Conservation (phyloP, 64 coral and sea anemone species). For the Montipora cactus region DNA sequence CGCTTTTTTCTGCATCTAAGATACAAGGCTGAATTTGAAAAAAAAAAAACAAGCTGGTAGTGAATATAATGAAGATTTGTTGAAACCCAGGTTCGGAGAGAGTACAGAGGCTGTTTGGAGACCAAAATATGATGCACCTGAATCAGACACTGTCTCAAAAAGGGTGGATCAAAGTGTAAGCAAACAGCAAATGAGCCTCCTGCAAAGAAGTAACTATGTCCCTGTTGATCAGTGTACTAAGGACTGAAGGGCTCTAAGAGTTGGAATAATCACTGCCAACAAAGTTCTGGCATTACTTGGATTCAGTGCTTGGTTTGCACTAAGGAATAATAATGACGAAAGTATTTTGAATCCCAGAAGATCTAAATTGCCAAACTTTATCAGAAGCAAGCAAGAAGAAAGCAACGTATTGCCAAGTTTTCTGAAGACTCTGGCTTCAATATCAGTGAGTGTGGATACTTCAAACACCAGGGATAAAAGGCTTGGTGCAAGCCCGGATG, state of each 20-base stretch:
- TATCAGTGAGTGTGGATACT: constrained; percentile 73
- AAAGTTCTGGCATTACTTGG: constrained; percentile 58
- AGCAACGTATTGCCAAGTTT: constrained; percentile 61
- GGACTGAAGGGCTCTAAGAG: constrained; percentile 50
- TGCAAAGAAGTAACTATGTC: too few species aligned
- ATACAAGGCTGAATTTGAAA: constrained; percentile 66
- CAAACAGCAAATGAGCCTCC: too few species aligned
- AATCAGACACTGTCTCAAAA: too few species aligned
- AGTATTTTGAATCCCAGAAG: constrained; percentile 56
- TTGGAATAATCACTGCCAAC: constrained; percentile 64
- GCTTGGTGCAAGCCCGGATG: constrained; percentile 81
- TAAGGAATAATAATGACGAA: constrained; percentile 74
- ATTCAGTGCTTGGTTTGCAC: constrained; percentile 52
- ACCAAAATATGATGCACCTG: background rate
- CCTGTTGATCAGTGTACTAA: constrained; percentile 53
- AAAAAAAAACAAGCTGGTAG: constrained; percentile 33
- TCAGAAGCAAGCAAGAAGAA: constrained; percentile 82
- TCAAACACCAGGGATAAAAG: constrained; percentile 73
- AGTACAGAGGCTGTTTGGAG: too few species aligned
- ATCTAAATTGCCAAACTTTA: constrained; percentile 78
- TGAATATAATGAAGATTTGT: constrained; percentile 60
- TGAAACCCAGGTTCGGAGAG: constrained; percentile 29
- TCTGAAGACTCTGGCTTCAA: constrained; percentile 60
- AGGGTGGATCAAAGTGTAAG: too few species aligned
- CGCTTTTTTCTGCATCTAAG: constrained; percentile 61